A percentile compares a stretch with the other conserved stretches of the same genome.
phyloP scores from a whole-genome alignment of 2,113 vertebrate species.

The Perognathus longimembris region DNA sequence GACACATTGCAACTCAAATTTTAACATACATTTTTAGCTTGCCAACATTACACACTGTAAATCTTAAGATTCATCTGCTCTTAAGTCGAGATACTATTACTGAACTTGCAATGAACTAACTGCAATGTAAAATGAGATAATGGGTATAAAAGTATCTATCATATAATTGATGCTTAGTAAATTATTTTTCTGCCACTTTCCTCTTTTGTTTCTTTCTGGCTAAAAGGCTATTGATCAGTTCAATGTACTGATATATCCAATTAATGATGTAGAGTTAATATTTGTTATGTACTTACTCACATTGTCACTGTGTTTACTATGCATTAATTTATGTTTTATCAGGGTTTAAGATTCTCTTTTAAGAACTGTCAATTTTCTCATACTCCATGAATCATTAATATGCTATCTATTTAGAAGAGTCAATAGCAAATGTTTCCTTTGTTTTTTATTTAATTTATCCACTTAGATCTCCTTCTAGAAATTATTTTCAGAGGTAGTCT shows the following conservation, averaged over 20 bases:
- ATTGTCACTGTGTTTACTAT: constrained; percentile 57
- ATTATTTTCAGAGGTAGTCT: too few species aligned
- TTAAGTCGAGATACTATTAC: not conserved
- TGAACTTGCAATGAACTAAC: not conserved
- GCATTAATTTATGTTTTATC: constrained; percentile 61
- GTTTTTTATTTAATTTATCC: too few species aligned
- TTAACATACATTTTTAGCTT: too few species aligned
- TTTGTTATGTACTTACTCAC: constrained; percentile 49
- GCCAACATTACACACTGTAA: too few species aligned
- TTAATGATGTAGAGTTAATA: not conserved
- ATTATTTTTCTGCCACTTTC: not conserved
- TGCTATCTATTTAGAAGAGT: not conserved
- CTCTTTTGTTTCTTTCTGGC: not conserved
- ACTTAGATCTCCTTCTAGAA: too few species aligned
- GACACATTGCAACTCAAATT: too few species aligned
- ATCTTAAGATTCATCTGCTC: not conserved
- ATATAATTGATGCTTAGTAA: not conserved
- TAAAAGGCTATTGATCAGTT: not conserved
- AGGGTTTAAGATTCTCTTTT: not conserved
- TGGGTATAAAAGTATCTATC: not conserved
- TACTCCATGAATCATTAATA: not conserved
- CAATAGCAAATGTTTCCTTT: not conserved
- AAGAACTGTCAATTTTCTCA: constrained; percentile 32
- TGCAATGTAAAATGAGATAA: constrained; percentile 4
- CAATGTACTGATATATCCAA: not conserved